A percentile compares a stretch with the other conserved stretches of the same genome.
Evolutionary conservation across 2,113 vertebrate genomes (phyloP).

Genomic region (Rhynchopsitta pachyrhyncha): DNA sequence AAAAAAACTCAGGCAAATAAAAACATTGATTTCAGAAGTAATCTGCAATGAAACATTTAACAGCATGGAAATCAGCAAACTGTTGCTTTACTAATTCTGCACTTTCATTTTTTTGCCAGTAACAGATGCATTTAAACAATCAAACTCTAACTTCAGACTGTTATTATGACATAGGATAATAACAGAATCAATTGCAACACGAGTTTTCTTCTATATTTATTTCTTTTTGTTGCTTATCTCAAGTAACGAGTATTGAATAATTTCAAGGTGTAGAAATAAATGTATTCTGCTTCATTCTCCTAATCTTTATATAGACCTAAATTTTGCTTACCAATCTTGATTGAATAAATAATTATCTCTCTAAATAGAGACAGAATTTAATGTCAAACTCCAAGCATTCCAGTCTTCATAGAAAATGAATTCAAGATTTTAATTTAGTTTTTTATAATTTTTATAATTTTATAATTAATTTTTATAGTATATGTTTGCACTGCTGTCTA

Average conservation of each 20-base stretch:
- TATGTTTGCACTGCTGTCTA: not conserved
- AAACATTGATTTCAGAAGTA: constrained; percentile 9
- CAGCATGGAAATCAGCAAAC: not conserved
- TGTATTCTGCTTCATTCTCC: not conserved
- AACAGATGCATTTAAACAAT: constrained; percentile 18
- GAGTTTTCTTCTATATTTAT: constrained; percentile 1
- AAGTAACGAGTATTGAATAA: not conserved
- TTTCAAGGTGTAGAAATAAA: constrained; percentile 30
- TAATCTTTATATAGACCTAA: not conserved
- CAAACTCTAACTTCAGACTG: not conserved
- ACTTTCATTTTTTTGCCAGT: constrained; percentile 1
- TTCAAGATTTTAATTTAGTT: not conserved
- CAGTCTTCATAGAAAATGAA: not conserved
- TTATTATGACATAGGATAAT: constrained; percentile 3
- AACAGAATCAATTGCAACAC: not conserved
- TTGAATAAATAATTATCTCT: not conserved
- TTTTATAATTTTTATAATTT: not conserved
- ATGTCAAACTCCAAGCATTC: not conserved
- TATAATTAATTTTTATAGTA: not conserved
- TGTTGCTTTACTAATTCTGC: not conserved
- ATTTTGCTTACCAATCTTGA: not conserved
- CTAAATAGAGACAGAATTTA: not conserved
- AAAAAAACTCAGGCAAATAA: not conserved
- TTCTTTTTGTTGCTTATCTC: not conserved
- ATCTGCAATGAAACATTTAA: not conserved